phyloP scores from a whole-genome alignment of 2,113 vertebrate genomes.

The Capreolus pygargus region DNA sequence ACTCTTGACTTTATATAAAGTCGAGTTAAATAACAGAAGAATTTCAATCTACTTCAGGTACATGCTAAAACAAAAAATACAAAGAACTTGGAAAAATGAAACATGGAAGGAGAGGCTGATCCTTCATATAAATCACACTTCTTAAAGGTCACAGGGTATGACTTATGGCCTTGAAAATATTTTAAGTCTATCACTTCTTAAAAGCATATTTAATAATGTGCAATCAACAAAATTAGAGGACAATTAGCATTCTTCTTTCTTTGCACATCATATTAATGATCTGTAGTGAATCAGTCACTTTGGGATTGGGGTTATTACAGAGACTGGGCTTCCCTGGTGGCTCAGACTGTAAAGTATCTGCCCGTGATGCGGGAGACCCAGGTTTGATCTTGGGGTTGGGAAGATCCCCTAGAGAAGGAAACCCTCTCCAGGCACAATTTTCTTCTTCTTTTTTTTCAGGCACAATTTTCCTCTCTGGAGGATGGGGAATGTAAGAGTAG shows the following conservation, averaged over 20 bases:
- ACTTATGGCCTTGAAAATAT: slow-evolving; percentile 19
- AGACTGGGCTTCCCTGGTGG: background rate
- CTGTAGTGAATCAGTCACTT: background rate
- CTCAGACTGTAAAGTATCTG: background rate
- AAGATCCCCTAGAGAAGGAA: background rate
- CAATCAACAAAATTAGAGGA: slow-evolving; percentile 42
- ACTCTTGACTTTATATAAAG: slow-evolving; percentile 9
- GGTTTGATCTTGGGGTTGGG: background rate
- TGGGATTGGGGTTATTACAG: background rate
- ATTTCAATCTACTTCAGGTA: background rate
- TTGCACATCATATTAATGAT: slow-evolving; percentile 3
- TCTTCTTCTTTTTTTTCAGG: background rate
- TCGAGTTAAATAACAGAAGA: background rate
- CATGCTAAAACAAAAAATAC: slow-evolving; percentile 11
- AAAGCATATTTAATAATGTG: slow-evolving; percentile 21
- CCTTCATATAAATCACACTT: background rate
- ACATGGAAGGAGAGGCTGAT: background rate
- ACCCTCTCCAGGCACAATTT: background rate
- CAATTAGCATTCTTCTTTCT: background rate
- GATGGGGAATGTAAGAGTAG: background rate
- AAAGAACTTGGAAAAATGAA: background rate
- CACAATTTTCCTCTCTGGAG: background rate
- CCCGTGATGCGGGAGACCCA: background rate
- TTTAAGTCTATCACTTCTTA: slow-evolving; percentile 31
- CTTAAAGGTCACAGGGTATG: background rate